These are phyloP conservation scores for Spea hammondii DNA, from an alignment of 2,797 vertebrate species.

Conservation along the genomic window DNA sequence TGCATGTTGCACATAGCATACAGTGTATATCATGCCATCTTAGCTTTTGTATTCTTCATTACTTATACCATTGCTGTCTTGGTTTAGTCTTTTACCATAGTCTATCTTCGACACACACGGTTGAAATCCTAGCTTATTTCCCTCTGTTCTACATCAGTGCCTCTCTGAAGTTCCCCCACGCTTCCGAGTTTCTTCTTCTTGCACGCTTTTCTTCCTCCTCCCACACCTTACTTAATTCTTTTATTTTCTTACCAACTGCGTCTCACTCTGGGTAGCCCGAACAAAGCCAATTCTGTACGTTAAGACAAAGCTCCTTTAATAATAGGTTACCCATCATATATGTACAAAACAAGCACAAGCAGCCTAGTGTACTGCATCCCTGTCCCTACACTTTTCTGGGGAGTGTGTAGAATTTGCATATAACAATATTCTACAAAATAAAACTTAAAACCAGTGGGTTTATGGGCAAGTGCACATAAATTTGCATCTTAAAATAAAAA, in stretches of 20 bases:
- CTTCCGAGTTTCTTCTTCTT: slow-evolving; percentile 12
- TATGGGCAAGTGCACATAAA: too few relatives aligned
- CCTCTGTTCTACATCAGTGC: neutral
- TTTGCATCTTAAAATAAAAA: too few relatives aligned
- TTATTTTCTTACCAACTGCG: slow-evolving; percentile 16
- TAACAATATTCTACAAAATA: too few relatives aligned
- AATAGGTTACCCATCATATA: neutral
- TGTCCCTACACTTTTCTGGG: neutral
- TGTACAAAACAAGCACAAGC: neutral
- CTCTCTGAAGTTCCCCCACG: slow-evolving; percentile 7
- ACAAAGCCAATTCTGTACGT: neutral
- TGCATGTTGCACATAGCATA: too few relatives aligned
- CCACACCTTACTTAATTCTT: slow-evolving; percentile 15
- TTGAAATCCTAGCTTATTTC: neutral
- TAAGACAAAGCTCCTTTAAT: neutral
- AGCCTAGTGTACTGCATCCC: neutral
- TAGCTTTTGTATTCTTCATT: too few relatives aligned
- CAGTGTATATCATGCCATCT: too few relatives aligned
- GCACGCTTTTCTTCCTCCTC: slow-evolving; percentile 21
- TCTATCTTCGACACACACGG: neutral
- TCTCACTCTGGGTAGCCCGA: slow-evolving; percentile 5
- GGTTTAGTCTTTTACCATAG: slow-evolving; percentile 3
- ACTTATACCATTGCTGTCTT: neutral
- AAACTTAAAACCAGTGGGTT: too few relatives aligned
- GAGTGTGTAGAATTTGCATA: too few relatives aligned